Base-by-base conservation (phyloP, 2,888 invertebrate genomes). In the Stenolophus ochropezus region DNA sequence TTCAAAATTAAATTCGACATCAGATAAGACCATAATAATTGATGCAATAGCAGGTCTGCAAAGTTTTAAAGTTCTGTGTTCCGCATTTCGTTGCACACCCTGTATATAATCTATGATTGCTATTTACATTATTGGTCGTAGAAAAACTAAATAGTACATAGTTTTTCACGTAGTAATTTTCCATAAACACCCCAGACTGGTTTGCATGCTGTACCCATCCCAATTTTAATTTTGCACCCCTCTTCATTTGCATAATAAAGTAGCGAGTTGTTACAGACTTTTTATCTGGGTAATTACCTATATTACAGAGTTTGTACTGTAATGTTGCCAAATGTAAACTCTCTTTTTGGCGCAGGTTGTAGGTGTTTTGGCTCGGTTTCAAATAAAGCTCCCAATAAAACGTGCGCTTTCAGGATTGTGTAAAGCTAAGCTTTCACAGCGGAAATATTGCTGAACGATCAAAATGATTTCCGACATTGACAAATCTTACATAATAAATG, bases 221-320 rank as follows among this genome's bases (percentile, higher is more conserved):
- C 33, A 33, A 33, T 33, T 33, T 33, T 2, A 33, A 33, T 33
- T 8, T 8, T 2, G 8, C 5, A 33, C 33, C 33, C 33, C 33
- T 33, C 33, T 65, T 18, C 27, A 65, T 65, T 65, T 65, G 65
- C 65, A 65, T 65, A 65, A 65, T 33, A 65, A 33, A 65, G 27
- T 65, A 16, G 5, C 6, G 5, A 33, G 8, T 33, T 33, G 4
- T 3, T 8, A 3, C 27, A 33, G 6, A 33, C 33, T 33, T 33
- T 33, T 33, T 33, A 1, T 33, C 6, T 2, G 8, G 6, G 33
- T 33, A 33, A 33, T 33, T 33, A 33, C 1, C 27, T 27, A 5
- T 27, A 27, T 27, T 27, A 27, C 27, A 27, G 5, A 3, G 27
- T 33, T 1, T 4, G 1, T 33, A 1, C 33, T 33, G 33, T 33